Evolutionary conservation across 2,113 vertebrate species (phyloP).

Genomic region (Ciconia boyciana): DNA sequence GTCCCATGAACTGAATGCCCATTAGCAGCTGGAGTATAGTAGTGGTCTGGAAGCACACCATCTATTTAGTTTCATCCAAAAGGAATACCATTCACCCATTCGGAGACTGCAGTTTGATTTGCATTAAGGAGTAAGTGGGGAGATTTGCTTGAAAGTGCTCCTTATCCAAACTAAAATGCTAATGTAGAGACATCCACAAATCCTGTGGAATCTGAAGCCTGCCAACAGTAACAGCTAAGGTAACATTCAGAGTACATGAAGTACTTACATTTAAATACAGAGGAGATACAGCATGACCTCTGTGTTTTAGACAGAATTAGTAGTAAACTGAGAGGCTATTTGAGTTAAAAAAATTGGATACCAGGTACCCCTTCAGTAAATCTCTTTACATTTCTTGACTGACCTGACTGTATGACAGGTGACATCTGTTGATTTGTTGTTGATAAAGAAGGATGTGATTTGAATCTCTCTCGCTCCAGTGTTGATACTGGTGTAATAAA

Average conservation of each 20-base stretch:
- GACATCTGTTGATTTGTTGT: conserved; percentile 93
- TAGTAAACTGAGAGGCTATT: background rate
- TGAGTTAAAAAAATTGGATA: background rate
- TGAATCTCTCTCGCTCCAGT: conserved; percentile 92
- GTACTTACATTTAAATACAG: background rate
- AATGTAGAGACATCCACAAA: background rate
- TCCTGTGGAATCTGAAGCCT: background rate
- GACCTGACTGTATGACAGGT: conserved; percentile 91
- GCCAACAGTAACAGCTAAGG: background rate
- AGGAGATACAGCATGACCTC: background rate
- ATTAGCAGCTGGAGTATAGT: accelerated
- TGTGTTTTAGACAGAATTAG: background rate
- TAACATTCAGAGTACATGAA: accelerated
- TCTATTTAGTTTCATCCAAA: too few species aligned
- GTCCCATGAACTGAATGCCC: background rate
- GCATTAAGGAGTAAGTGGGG: background rate
- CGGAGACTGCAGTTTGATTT: background rate
- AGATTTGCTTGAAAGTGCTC: background rate
- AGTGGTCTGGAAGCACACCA: background rate
- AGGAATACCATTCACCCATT: background rate
- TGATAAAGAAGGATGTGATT: conserved; percentile 90
- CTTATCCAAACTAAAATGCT: background rate
- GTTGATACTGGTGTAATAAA: conserved; percentile 97
- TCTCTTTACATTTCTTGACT: background rate
- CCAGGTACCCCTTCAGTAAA: background rate